A percentile compares a stretch with the other conserved stretches of the same genome.
These are phyloP conservation scores for Galago senegalensis DNA, from an alignment of 2,797 vertebrate genomes.

Conservation along the genomic window DNA sequence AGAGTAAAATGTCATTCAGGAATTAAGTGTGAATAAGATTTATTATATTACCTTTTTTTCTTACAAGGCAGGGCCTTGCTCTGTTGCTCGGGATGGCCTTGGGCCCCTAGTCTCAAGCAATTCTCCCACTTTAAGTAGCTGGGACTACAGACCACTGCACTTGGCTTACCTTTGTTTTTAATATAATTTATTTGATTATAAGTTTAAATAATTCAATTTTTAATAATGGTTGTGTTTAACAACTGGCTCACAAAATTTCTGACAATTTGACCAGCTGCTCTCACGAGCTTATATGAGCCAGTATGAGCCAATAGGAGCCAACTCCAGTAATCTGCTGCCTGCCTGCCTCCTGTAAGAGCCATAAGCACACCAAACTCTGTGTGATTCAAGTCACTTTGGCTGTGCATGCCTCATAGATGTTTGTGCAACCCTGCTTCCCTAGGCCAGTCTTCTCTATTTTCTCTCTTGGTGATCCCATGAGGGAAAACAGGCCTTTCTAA, in stretches of 20 bases:
- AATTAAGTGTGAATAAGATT: neutral
- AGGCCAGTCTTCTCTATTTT: slow-evolving; percentile 47
- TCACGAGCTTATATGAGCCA: neutral
- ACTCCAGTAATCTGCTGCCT: neutral
- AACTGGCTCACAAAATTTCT: slow-evolving; percentile 1
- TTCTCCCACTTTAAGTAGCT: neutral
- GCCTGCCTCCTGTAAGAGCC: neutral
- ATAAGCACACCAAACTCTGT: neutral
- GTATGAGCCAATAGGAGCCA: neutral
- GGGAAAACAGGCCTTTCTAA: slow-evolving; percentile 33
- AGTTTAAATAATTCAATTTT: slow-evolving; percentile 42
- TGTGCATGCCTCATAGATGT: neutral
- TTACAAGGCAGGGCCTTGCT: neutral
- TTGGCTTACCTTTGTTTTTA: neutral
- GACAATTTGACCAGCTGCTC: neutral
- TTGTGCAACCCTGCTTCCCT: neutral
- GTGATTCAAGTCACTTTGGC: neutral
- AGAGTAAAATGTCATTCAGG: neutral
- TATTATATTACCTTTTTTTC: neutral
- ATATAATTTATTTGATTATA: slow-evolving; percentile 24
- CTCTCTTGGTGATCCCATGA: neutral
- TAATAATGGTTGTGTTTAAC: slow-evolving; percentile 36
- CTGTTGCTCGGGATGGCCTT: neutral
- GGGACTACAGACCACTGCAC: neutral
- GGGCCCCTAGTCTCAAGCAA: neutral